Percentiles rank a stretch among this genome's conserved stretches.
Conservation (phyloP, 2,113 vertebrate genomes). For the Pseudorasbora parva region DNA sequence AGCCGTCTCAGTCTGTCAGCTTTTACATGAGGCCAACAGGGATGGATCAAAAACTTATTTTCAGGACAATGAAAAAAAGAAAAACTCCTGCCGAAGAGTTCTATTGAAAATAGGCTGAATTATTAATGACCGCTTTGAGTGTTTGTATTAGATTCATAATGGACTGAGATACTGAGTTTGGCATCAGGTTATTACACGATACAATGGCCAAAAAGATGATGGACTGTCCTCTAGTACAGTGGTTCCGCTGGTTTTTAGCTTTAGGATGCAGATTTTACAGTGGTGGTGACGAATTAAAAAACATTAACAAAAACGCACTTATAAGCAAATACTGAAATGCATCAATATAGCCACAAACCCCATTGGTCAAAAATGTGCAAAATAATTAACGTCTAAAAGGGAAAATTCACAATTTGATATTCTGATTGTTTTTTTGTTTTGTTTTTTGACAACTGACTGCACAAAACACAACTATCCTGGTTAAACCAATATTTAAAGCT, state of each 20-base stretch:
- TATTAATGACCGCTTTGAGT: constrained; percentile 56
- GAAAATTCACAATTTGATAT: background rate
- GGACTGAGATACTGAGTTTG: constrained; percentile 64
- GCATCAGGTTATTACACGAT: constrained; percentile 36
- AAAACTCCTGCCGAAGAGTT: constrained; percentile 7
- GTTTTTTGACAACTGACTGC: background rate
- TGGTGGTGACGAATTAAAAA: background rate
- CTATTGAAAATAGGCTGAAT: constrained; percentile 45
- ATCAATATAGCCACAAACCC: background rate
- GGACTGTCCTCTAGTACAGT: background rate
- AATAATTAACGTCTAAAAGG: background rate
- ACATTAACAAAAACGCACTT: background rate
- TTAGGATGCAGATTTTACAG: background rate
- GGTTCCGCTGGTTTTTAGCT: background rate
- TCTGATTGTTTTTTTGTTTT: too few relatives aligned
- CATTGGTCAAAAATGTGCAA: background rate
- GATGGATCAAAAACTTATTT: constrained; percentile 47
- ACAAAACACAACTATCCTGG: background rate
- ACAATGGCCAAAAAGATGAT: background rate
- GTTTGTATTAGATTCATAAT: constrained; percentile 50
- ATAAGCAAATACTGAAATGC: background rate
- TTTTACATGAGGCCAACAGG: constrained; percentile 50
- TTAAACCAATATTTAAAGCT: background rate
- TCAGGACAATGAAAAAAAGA: constrained; percentile 40
- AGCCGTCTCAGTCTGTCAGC: constrained; percentile 34